These are phyloP conservation scores for Nudaria mundana DNA, from an alignment of 2,888 invertebrate genomes.

Conservation along the genomic window DNA sequence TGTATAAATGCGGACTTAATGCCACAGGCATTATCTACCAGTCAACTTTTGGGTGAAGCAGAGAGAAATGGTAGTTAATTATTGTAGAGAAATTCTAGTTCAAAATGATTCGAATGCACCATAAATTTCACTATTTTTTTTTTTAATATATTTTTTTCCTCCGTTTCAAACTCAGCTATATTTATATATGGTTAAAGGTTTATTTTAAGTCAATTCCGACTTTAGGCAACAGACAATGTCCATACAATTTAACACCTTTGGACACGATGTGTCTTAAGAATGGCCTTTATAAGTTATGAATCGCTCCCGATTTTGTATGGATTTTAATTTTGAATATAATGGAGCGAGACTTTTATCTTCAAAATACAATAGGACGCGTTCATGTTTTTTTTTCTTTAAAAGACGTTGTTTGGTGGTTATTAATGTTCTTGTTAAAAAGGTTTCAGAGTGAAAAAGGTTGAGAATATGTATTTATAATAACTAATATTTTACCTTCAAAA, in stretches of 20 bases:
- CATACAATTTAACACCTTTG: conserved; percentile 53
- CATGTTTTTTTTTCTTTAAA: conserved; percentile 16
- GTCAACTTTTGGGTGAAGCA: no score
- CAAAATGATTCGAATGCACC: conserved; percentile 13
- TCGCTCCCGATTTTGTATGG: conserved; percentile 45
- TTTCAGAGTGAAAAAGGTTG: conserved; percentile 12
- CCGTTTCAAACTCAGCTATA: no score
- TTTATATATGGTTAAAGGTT: no score
- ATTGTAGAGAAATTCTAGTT: conserved; percentile 15
- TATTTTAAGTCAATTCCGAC: conserved; percentile 6
- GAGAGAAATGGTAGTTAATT: conserved; percentile 1
- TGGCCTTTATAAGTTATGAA: conserved; percentile 34
- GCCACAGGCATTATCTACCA: no score
- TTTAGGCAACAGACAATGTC: conserved; percentile 42
- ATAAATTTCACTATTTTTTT: conserved; percentile 11
- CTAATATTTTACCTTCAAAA: conserved; percentile 19
- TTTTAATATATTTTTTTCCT: conserved; percentile 4
- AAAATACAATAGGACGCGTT: conserved; percentile 12
- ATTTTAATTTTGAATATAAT: conserved; percentile 43
- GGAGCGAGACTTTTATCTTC: conserved; percentile 18
- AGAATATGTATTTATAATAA: no score
- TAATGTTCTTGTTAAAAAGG: conserved; percentile 10
- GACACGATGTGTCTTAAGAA: conserved; percentile 40
- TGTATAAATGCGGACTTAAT: no score
- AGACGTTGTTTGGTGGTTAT: conserved; percentile 23